phyloP scores from a whole-genome alignment of 2,113 vertebrate species.

The Fukomys damarensis region DNA sequence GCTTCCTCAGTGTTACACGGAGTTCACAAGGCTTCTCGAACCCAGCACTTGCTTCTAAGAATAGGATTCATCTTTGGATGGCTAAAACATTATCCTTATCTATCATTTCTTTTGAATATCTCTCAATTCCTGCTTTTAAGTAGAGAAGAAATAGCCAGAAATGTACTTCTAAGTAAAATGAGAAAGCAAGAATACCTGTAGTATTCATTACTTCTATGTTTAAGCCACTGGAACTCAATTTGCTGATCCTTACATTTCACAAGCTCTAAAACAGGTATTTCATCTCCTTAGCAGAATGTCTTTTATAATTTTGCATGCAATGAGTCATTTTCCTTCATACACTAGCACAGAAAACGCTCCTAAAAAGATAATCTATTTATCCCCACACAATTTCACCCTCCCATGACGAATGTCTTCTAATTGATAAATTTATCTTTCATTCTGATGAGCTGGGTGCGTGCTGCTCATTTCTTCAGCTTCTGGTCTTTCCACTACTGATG shows the following conservation, averaged over 20 bases:
- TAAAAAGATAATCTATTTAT: neutral
- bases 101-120: conserved; percentile 4
- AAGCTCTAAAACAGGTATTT: neutral
- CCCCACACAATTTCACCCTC: neutral
- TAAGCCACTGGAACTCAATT: neutral
- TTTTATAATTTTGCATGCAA: neutral
- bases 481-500: neutral
- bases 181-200: neutral
- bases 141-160: neutral
- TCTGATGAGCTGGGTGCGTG: neutral
- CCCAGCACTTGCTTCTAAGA: neutral
- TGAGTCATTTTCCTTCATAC: neutral
- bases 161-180: conserved; percentile 4
- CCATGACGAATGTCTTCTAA: neutral
- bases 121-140: neutral
- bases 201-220: conserved; percentile 6
- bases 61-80: neutral
- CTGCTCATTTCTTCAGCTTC: neutral
- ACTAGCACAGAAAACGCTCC: neutral
- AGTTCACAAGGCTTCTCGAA: conserved; percentile 33
- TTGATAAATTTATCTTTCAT: neutral
- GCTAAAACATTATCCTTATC: neutral
- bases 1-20: neutral
- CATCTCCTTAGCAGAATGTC: neutral
- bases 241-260: neutral